Evolutionary conservation across 2,113 vertebrate genomes (phyloP).

Genomic region (Sinocyclocheilus maitianheensis): DNA sequence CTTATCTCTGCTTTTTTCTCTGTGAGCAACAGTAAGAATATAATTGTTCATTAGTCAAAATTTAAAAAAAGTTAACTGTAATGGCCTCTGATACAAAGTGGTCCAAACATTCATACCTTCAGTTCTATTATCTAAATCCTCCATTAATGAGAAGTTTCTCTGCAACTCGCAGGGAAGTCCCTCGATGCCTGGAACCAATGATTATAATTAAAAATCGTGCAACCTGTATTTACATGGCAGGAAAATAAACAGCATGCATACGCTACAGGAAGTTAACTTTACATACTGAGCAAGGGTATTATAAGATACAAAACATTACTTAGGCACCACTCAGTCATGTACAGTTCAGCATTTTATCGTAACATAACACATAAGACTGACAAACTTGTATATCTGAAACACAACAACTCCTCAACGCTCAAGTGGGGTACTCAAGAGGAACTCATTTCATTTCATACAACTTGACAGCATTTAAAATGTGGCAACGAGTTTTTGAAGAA

Average conservation of each 20-base stretch:
- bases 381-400: background rate
- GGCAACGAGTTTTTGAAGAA: background rate
- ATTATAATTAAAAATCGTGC: constrained; percentile 17
- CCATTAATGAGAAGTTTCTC: constrained; percentile 97
- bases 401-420: background rate
- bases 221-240: background rate
- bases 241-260: background rate
- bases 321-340: too few species aligned
- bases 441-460: background rate
- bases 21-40: constrained; percentile 57
- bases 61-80: background rate
- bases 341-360: background rate
- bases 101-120: constrained; percentile 78
- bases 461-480: background rate
- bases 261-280: background rate
- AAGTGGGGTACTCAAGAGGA: background rate
- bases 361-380: background rate
- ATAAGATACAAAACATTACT: background rate
- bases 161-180: constrained; percentile 95
- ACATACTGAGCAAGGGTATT: background rate
- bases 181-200: constrained; percentile 86
- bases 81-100: background rate
- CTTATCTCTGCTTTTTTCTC: constrained; percentile 96
- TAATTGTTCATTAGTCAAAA: background rate
- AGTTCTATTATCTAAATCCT: constrained; percentile 93